A percentile compares a stretch with the other conserved stretches of the same genome.
These are phyloP conservation scores for Diabrotica balteata DNA, from an alignment of 2,888 invertebrate species.

Conservation along the genomic window DNA sequence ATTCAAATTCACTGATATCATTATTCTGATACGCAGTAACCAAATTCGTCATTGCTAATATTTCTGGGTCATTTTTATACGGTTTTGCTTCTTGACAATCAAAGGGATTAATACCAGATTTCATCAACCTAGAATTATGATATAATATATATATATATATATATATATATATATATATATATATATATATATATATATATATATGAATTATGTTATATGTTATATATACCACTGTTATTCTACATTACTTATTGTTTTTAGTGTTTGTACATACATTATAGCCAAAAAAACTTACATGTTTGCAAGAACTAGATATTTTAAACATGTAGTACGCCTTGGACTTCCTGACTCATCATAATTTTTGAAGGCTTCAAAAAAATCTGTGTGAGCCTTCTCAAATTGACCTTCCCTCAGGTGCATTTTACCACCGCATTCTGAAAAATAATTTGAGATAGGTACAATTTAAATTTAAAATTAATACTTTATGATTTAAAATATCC, in stretches of 20 bases:
- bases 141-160: too few species aligned
- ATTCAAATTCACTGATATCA: conserved; percentile 97
- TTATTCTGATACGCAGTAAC: conserved; percentile 98
- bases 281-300: conserved; percentile 84
- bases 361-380: conserved; percentile 99
- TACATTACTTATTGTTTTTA: too few species aligned
- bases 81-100: conserved; percentile 99
- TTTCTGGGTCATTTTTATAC: conserved; percentile 99
- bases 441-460: conserved; percentile 19
- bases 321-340: conserved; percentile 93
- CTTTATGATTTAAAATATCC: too few species aligned
- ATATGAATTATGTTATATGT: too few species aligned
- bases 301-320: conserved; percentile 97
- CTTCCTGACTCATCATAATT: conserved; percentile 99
- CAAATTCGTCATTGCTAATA: conserved; percentile 98
- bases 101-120: conserved; percentile 99
- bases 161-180: too few species aligned
- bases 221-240: too few species aligned
- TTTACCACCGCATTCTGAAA: conserved; percentile 95
- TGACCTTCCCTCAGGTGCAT: conserved; percentile 99
- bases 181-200: too few species aligned
- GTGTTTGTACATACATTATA: too few species aligned
- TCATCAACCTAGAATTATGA: conserved; percentile 88
- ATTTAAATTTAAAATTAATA: too few species aligned
- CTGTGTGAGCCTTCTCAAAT: conserved; percentile 98